Evolutionary conservation across 2,113 vertebrate species (phyloP).

Genomic region (Nettapus auritus): DNA sequence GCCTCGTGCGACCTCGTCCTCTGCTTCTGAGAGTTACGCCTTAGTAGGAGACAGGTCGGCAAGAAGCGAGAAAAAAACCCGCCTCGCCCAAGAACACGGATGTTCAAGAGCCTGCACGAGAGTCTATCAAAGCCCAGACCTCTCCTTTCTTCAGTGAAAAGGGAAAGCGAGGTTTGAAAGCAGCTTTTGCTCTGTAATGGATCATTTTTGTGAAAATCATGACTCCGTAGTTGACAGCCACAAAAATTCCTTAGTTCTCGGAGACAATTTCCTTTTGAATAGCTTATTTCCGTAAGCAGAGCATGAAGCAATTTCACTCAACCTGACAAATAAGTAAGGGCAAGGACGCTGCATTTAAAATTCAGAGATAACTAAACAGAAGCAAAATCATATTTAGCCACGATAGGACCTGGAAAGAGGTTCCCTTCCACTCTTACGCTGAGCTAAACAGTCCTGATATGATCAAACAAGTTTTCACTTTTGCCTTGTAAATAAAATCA

Average conservation of each 20-base stretch:
- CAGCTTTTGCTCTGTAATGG: background rate
- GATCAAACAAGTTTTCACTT: constrained; percentile 56
- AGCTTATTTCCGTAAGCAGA: constrained; percentile 57
- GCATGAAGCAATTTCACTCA: constrained; percentile 62
- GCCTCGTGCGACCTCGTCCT: background rate
- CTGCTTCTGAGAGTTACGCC: constrained; percentile 20
- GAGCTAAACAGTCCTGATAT: constrained; percentile 50
- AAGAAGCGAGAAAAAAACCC: background rate
- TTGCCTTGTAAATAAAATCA: constrained; percentile 63
- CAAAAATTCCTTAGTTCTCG: constrained; percentile 26
- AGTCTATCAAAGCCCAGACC: background rate
- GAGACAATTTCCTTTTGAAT: constrained; percentile 56
- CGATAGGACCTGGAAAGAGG: constrained; percentile 31
- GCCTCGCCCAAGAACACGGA: background rate
- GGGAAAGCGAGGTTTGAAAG: background rate
- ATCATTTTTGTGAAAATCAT: constrained; percentile 3
- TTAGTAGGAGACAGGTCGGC: background rate
- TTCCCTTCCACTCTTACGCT: constrained; percentile 10
- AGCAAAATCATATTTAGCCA: constrained; percentile 29
- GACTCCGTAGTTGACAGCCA: constrained; percentile 1
- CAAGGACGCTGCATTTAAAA: constrained; percentile 61
- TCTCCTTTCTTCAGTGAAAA: background rate
- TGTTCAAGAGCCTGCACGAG: background rate
- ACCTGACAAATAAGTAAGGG: constrained; percentile 62
- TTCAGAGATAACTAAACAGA: constrained; percentile 59